phyloP scores from a whole-genome alignment of 2,888 invertebrate genomes.

The Agonopterix alstromeriana region DNA sequence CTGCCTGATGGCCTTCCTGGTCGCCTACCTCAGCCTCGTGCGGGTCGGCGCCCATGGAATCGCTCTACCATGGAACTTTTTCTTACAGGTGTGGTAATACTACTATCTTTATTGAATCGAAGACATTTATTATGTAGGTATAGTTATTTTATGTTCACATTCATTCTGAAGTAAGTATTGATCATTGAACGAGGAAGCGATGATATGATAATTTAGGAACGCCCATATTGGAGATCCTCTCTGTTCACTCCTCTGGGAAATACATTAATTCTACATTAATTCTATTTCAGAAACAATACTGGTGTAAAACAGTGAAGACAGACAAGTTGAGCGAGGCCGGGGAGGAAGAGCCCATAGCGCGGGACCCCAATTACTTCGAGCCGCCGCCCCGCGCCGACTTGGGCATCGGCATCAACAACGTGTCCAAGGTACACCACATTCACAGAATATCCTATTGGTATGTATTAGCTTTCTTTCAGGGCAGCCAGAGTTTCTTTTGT shows the following conservation, averaged over 20 bases:
- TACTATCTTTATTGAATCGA: too few relatives aligned
- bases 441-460: too few relatives aligned
- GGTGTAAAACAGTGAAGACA: conserved; percentile 24
- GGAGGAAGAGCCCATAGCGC: conserved; percentile 19
- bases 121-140: background rate
- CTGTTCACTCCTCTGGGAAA: too few relatives aligned
- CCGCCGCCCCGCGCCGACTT: conserved; percentile 24
- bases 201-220: too few relatives aligned
- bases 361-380: conserved; percentile 35
- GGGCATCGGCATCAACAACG: conserved; percentile 40
- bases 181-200: too few relatives aligned
- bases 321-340: conserved; percentile 14
- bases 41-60: conserved; percentile 83
- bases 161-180: too few relatives aligned
- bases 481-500: too few relatives aligned
- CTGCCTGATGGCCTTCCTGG: conserved; percentile 13
- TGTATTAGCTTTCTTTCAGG: too few relatives aligned
- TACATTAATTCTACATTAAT: too few relatives aligned
- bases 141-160: background rate
- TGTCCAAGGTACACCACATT: conserved; percentile 29
- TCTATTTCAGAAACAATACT: too few relatives aligned
- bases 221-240: too few relatives aligned
- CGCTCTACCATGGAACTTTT: conserved; percentile 79
- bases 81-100: conserved; percentile 65
- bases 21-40: conserved; percentile 40